Base-by-base conservation (phyloP, 2,888 invertebrate genomes). In the Nemotelus nigrinus region DNA sequence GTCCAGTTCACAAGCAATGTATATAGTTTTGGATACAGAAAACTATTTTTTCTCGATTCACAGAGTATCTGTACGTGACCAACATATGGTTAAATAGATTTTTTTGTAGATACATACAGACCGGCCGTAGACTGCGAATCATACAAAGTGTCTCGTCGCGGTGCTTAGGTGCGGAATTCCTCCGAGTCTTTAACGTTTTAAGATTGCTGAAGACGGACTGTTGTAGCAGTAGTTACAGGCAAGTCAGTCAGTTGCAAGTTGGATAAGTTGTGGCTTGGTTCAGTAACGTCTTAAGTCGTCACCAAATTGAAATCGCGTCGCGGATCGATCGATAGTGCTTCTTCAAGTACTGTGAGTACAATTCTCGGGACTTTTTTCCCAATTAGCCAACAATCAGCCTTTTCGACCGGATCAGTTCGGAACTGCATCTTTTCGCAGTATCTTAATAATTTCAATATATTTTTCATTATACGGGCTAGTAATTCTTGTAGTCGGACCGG, bases 81-180 rank as follows among this genome's bases (percentile, higher is more conserved):
- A 50, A 39, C 41, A 50, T 6, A 50, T 4, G 43, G 67, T 48
- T 68, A 58, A 58, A 10, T 50, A 68, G 50, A 25, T 4, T 68
- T 50, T 60, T 60, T 60, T 68, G 50, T 48, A 68, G 48, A 48
- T 25, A 25, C 25, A 25, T 47, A 25, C 67, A 68, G 67, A 47
- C 67, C 50, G 60, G 67, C 44, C 58, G 58, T 39, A 72, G 58
- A 60, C 72, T 58, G 72, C 41, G 44, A 6, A 58, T 45, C 58
- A 72, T 72, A 57, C 58, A 72, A 72, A 72, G 72, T 72, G 57
- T 53, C 43, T 72, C 58, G 57, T 72, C 41, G 72, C 58, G 43
- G 72, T 57, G 41, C 44, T 44, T 68, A 57, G 71, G 71, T 71
- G 71, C 55, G 72, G 72, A 50, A 68, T 72, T 58, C 55, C 60